Evolutionary conservation across 2,797 vertebrate genomes (phyloP).

Genomic region (Merluccius polli): DNA sequence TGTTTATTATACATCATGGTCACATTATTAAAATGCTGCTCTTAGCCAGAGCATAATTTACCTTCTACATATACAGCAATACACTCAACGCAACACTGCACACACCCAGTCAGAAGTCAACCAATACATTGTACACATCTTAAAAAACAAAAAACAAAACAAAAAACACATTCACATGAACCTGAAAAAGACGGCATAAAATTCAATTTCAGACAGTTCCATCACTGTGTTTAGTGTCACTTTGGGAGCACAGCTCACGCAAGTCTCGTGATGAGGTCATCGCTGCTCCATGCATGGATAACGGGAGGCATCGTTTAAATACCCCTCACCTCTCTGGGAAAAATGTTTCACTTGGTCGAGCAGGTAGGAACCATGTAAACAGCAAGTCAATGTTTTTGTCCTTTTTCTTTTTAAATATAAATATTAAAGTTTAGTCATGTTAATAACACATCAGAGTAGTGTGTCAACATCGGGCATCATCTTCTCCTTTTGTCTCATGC

Average conservation of each 20-base stretch:
- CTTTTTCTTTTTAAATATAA: conserved; percentile 46
- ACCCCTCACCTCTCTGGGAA: conserved; percentile 43
- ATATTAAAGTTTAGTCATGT: conserved; percentile 30
- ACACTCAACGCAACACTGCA: conserved; percentile 52
- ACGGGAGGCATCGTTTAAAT: conserved; percentile 29
- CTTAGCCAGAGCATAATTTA: conserved; percentile 39
- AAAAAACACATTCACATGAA: conserved; percentile 49
- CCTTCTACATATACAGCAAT: conserved; percentile 41
- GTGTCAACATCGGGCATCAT: conserved; percentile 41
- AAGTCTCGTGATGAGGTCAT: conserved; percentile 35
- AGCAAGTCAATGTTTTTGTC: conserved; percentile 36
- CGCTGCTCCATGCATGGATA: conserved; percentile 38
- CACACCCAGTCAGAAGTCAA: conserved; percentile 43
- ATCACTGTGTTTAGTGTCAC: conserved; percentile 29
- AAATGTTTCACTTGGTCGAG: conserved; percentile 54
- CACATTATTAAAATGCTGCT: conserved; percentile 23
- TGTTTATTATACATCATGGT: conserved; percentile 26
- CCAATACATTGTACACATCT: conserved; percentile 37
- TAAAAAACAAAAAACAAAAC: conserved; percentile 25
- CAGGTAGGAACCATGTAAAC: conserved; percentile 71
- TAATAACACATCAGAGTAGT: conserved; percentile 43
- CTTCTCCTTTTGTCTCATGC: conserved; percentile 23
- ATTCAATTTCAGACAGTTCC: not conserved
- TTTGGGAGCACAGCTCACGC: conserved; percentile 57
- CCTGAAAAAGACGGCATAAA: conserved; percentile 30